Evolutionary conservation across 2,888 invertebrate genomes (phyloP).

Genomic region (Eulithis prunata): DNA sequence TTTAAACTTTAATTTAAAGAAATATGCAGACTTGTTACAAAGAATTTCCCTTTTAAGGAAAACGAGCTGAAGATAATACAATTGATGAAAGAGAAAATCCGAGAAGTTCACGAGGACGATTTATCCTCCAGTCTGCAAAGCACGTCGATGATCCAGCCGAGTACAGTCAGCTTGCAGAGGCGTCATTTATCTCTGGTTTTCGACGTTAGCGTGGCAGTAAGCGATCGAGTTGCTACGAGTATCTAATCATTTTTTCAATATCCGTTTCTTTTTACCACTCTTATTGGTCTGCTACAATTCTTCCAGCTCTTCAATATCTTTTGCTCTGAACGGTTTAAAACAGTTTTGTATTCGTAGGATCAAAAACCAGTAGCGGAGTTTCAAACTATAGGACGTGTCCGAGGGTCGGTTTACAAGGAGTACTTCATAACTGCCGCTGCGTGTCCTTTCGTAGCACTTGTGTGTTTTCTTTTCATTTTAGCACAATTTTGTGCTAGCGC

Average conservation of each 20-base stretch:
- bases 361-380: constrained; percentile 69
- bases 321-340: not conserved
- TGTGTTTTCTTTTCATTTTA: constrained; percentile 72
- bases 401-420: constrained; percentile 69
- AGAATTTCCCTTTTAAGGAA: constrained; percentile 49
- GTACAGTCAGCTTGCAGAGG: constrained; percentile 62
- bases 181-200: constrained; percentile 62
- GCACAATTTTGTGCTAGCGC: constrained; percentile 84
- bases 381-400: constrained; percentile 69
- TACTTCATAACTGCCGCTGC: constrained; percentile 69
- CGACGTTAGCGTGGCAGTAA: constrained; percentile 61
- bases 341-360: constrained; percentile 55
- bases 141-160: constrained; percentile 51
- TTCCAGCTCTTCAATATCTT: not conserved
- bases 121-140: constrained; percentile 46
- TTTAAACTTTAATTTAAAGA: not conserved
- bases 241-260: not conserved
- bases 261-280: not conserved
- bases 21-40: not conserved
- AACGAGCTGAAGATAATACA: constrained; percentile 67
- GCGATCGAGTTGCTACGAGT: constrained; percentile 21
- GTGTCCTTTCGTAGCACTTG: constrained; percentile 57
- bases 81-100: constrained; percentile 66
- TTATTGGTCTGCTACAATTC: not conserved
- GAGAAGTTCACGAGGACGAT: constrained; percentile 67